These are phyloP conservation scores for Argyresthia albistria DNA, from an alignment of 2,888 invertebrate genomes.

Conservation along the genomic window DNA sequence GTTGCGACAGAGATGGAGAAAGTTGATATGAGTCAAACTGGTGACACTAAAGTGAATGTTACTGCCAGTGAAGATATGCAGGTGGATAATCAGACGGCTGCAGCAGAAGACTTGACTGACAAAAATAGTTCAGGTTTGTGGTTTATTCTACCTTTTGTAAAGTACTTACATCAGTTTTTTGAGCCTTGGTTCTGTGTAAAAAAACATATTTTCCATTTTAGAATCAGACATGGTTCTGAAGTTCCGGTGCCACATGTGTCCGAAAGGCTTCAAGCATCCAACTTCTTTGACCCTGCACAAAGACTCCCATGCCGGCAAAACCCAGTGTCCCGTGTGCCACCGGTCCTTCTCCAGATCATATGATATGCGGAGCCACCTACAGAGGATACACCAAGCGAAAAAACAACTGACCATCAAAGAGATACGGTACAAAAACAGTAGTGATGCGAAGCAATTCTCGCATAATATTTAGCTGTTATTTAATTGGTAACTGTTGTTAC, in stretches of 20 bases:
- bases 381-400: conserved; percentile 73
- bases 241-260: conserved; percentile 75
- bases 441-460: conserved; percentile 54
- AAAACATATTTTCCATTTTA: conserved; percentile 27
- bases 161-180: no score
- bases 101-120: conserved; percentile 58
- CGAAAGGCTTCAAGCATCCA: conserved; percentile 75
- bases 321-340: conserved; percentile 74
- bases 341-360: conserved; percentile 75
- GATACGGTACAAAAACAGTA: conserved; percentile 57
- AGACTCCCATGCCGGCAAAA: conserved; percentile 75
- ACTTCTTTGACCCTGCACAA: conserved; percentile 75
- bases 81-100: conserved; percentile 48
- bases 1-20: conserved; percentile 25
- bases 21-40: conserved; percentile 27
- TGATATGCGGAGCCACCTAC: conserved; percentile 74
- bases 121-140: conserved; percentile 31
- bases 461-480: conserved; percentile 42
- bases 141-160: no score
- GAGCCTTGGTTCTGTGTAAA: no score
- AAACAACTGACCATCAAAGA: conserved; percentile 65
- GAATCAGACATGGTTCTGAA: conserved; percentile 67
- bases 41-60: conserved; percentile 21
- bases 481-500: not conserved
- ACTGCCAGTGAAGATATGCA: conserved; percentile 51